Evolutionary conservation across 2,888 invertebrate species (phyloP).

Genomic region (Bugulina stolonifera): DNA sequence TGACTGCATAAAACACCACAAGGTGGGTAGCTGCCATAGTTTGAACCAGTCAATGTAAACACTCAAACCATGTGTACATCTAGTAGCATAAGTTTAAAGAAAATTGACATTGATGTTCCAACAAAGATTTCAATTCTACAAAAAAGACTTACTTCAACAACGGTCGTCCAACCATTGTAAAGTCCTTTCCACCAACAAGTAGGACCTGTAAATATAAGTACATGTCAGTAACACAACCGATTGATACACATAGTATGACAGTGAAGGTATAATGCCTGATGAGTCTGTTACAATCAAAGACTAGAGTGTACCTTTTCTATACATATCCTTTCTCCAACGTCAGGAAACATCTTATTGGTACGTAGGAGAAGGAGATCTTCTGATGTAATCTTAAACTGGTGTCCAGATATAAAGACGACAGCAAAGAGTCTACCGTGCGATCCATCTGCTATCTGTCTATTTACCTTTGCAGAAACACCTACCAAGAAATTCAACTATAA

Average conservation of each 20-base stretch:
- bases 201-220: conserved; percentile 48
- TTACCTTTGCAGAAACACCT: conserved; percentile 35
- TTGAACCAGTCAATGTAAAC: no score
- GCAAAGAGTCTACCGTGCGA: conserved; percentile 53
- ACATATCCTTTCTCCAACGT: conserved; percentile 54
- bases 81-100: no score
- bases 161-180: conserved; percentile 54
- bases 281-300: no score
- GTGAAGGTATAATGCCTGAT: no score
- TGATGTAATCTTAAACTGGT: conserved; percentile 54
- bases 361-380: conserved; percentile 53
- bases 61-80: no score
- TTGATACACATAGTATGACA: no score
- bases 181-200: conserved; percentile 54
- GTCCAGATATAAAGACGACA: conserved; percentile 50
- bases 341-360: conserved; percentile 41
- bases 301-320: conserved; percentile 56
- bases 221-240: no score
- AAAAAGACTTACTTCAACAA: conserved; percentile 43
- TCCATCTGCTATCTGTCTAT: conserved; percentile 33
- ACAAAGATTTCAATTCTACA: no score
- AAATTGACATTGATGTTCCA: no score
- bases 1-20: not conserved
- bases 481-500: no score
- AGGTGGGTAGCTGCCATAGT: no score